A percentile compares a stretch with the other conserved stretches of the same genome.
Conservation (phyloP, 2,113 vertebrate species). For the rat (Rattus norvegicus) region DNA sequence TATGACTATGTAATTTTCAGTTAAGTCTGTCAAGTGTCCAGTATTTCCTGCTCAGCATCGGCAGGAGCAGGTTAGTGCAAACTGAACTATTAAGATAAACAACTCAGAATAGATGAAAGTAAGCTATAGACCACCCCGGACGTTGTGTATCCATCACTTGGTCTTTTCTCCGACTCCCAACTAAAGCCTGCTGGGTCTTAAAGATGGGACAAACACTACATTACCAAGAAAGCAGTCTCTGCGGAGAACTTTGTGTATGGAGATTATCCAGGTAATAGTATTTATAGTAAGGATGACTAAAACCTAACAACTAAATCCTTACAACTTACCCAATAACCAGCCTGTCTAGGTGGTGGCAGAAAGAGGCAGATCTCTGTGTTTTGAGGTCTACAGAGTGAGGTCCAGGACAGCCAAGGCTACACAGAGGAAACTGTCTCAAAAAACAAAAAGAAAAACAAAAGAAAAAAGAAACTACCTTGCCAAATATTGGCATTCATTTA, state of each 20-base stretch:
- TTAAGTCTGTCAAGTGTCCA: not conserved
- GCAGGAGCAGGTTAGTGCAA: not conserved
- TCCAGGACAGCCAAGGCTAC: not conserved
- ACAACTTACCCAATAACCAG: not conserved
- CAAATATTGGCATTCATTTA: not conserved
- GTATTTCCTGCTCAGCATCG: not conserved
- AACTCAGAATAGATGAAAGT: not conserved
- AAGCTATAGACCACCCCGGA: not conserved
- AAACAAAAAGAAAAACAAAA: not conserved
- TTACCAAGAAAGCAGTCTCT: not conserved
- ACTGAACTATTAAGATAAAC: not conserved
- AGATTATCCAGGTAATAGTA: not conserved
- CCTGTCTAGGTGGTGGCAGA: not conserved
- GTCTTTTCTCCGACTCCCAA: not conserved
- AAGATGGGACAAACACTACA: not conserved
- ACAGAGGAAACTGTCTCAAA: not conserved
- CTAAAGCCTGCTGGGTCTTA: not conserved
- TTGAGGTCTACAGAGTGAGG: not conserved
- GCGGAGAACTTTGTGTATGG: not conserved
- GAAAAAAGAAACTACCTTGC: conserved; percentile 14
- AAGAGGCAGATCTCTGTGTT: not conserved
- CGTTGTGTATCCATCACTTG: not conserved
- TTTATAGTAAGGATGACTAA: not conserved
- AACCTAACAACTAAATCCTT: not conserved
- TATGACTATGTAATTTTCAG: not conserved